Base-by-base conservation (phyloP, 2,113 vertebrate species). In the Telmatochromis bifrenatus region DNA sequence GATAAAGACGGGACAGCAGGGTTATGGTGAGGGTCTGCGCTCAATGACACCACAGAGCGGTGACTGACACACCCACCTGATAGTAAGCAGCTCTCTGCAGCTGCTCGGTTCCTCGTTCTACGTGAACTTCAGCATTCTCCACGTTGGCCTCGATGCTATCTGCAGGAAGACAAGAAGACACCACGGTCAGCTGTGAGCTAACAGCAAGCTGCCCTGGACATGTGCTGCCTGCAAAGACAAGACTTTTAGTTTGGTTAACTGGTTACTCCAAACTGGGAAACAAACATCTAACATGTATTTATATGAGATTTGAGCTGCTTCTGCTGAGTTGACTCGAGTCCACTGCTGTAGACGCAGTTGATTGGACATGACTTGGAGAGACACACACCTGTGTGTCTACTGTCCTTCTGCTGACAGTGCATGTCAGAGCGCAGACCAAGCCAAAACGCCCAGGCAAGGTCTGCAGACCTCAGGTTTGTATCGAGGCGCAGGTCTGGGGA, bases 111-210 rank as follows among this genome's bases (percentile, higher is more conserved):
- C 97, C 98, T 95, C 97, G 96, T 88, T 99, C 98, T 23, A 99
- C 98, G 6, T 99, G 98, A 14, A 98, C 97, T 85, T 99, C 98
- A 68, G 98, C 98, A 88, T 96, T 99, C 94, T 99, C 98, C 95
- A 99, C 98, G 33, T 99, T 99, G 14, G 98, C 98, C 96, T 99
- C 98, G 85, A 99, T 99, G 94, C 98, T 99, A 86, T 99, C 98
- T 99, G 95, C 31, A 88, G 45, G 56, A 5, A 55, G 21, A 23
- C 23, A 53, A 45, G 2, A 6, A 82, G 7, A 89, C 26, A 54
- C 7, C 19, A 37, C 4, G 6, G 19, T 84, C 19, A 87, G 33
- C 31, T 28, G 23, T 17, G 60, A 12, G 37, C 10, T 39, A 39
- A 39, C 37, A 39, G 37, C 37, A 39, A 37, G 33, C 51, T 53